Base-by-base conservation (phyloP, 2,888 invertebrate species). In the Caenorhabditis japonica region DNA sequence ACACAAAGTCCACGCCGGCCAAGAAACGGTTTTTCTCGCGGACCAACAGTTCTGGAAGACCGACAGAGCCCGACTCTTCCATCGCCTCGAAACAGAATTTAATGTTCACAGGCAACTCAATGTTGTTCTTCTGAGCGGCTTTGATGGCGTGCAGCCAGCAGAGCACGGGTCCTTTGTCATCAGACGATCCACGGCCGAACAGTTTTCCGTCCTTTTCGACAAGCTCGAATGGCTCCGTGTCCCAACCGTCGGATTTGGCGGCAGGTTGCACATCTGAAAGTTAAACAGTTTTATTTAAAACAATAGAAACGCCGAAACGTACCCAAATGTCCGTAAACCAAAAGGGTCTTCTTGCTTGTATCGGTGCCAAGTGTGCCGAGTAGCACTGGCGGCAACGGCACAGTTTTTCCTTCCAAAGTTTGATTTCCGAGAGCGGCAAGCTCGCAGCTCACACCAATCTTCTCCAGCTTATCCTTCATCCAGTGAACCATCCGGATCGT, bases 1-100 rank as follows among this genome's bases (percentile, higher is more conserved):
- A 97, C 17, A 96, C 94, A 90, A 92, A 97, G 88, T 97, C 96
- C 0, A 94, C 92, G 87, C 91, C 88, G 87, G 89, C 71, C 21
- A 87, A 70, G 55, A 83, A 83, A 5, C 70, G 69, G 52, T 85
- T 77, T 55, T 84, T 83, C 64, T 91, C 90, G 0, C 91, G 88
- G 79, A 90, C 90, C 0, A 99, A 90, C 12, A 96, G 89, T 0
- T 93, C 93, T 88, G 96, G 95, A 23, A 99, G 90, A n/a, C 97
- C 97, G 87, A 93, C 93, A 71, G 96, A 97, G 5, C 97, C 97
- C 73, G 93, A 93, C 89, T 99, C 97, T 89, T 97, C 97, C 97
- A 99, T 99, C 60, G 94, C 95, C 90, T 97, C 97, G 88, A 97
- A 93, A 19, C 94, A 91, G 89, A 97, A 97, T 91, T 91, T 92